A percentile compares a stretch with the other conserved stretches of the same genome.
Evolutionary conservation across 2,113 vertebrate species (phyloP).

Genomic region (Ceyx margarethae): DNA sequence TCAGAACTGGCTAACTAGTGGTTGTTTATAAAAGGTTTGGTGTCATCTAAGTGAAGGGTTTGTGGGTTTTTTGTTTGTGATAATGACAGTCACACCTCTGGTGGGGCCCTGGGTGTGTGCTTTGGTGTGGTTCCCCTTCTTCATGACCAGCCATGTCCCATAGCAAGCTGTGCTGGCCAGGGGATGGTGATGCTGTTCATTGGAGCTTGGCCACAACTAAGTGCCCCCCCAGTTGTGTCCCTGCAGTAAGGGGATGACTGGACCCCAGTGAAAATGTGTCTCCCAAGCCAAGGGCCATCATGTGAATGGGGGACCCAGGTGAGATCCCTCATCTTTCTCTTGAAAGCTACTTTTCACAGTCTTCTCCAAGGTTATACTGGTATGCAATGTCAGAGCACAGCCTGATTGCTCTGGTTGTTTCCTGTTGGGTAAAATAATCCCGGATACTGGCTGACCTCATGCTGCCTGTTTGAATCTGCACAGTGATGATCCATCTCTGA

Average conservation of each 20-base stretch:
- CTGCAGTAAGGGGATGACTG: not conserved
- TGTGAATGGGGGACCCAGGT: fast-evolving
- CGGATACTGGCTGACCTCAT: not conserved
- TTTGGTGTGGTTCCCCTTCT: fast-evolving
- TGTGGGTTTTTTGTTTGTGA: not conserved
- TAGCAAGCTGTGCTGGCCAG: not conserved
- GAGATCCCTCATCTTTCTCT: not conserved
- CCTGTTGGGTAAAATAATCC: not conserved
- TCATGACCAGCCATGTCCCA: not conserved
- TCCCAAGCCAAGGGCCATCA: not conserved
- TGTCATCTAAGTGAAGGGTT: not conserved
- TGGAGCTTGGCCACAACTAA: fast-evolving
- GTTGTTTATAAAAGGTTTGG: not conserved
- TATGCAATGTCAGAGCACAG: not conserved
- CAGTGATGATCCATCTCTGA: not conserved
- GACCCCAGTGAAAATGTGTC: not conserved
- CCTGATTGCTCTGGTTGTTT: not conserved
- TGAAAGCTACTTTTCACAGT: not conserved
- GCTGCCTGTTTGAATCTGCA: not conserved
- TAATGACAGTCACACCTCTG: fast-evolving
- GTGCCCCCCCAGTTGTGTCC: not conserved
- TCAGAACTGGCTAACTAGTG: not conserved
- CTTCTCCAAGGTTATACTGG: not conserved
- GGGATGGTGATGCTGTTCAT: not conserved
- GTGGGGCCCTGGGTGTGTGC: not conserved